Conservation (phyloP, 2,888 invertebrate genomes). For the Tigriopus californicus region DNA sequence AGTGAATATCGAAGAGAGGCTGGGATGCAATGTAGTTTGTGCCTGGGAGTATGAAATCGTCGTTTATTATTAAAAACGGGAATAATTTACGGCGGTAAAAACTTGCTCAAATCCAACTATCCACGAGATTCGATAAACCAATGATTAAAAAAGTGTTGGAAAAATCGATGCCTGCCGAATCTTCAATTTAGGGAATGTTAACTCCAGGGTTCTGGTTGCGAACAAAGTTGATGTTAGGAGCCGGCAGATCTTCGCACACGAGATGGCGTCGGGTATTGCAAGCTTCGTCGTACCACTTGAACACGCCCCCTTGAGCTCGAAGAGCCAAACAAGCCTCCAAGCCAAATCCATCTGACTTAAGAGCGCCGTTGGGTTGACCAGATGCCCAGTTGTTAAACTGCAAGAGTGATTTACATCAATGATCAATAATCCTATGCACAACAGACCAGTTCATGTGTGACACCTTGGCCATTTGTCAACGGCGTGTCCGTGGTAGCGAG, state of each 20-base stretch:
- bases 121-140: too few species aligned
- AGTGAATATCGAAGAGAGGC: too few species aligned
- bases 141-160: too few species aligned
- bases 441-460: too few species aligned
- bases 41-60: too few species aligned
- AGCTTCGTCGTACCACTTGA: constrained; percentile 5
- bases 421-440: not conserved
- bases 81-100: too few species aligned
- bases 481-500: too few species aligned
- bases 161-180: not conserved
- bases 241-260: constrained; percentile 12
- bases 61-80: too few species aligned
- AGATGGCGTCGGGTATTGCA: constrained; percentile 7
- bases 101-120: too few species aligned
- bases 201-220: constrained; percentile 13
- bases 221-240: constrained; percentile 15
- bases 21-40: too few species aligned
- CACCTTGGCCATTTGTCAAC: too few species aligned
- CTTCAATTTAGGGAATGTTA: constrained; percentile 6
- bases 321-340: constrained; percentile 12
- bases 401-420: not conserved
- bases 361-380: constrained; percentile 12
- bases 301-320: not conserved
- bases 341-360: constrained; percentile 15
- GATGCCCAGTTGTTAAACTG: constrained; percentile 14